Conservation (phyloP, 2,797 vertebrate genomes). For the Spinus pinus region DNA sequence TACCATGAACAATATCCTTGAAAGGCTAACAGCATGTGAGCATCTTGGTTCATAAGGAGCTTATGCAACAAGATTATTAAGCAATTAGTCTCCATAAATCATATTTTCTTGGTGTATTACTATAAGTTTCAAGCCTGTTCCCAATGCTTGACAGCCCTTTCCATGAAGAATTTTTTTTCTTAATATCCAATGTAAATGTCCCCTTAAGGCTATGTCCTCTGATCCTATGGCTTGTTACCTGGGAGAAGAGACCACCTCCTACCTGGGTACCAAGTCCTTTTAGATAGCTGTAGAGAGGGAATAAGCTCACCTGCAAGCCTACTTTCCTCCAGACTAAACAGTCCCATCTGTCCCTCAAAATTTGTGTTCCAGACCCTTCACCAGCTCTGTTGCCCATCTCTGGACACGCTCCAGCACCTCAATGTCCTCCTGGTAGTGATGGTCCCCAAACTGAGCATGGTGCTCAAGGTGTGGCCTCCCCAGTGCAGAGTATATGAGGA, state of each 20-base stretch:
- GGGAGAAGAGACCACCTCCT: neutral
- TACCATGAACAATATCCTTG: neutral
- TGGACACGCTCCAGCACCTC: neutral
- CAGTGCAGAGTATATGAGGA: rapidly evolving
- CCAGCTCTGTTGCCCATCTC: neutral
- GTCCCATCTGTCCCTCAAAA: rapidly evolving
- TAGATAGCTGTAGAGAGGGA: neutral
- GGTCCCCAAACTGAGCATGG: rapidly evolving
- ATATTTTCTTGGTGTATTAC: neutral
- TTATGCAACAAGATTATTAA: conserved; percentile 20
- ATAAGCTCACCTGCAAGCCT: neutral
- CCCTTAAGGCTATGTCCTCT: neutral
- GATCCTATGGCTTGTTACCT: neutral
- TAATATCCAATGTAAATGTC: neutral
- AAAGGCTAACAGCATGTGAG: conserved; percentile 1
- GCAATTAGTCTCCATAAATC: neutral
- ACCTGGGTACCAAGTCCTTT: neutral
- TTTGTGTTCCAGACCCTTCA: neutral
- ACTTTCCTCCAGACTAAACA: neutral
- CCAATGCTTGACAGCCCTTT: neutral
- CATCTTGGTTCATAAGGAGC: neutral
- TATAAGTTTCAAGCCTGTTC: neutral
- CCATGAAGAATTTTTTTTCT: neutral
- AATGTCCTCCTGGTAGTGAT: rapidly evolving
- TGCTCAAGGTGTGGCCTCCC: rapidly evolving